Base-by-base conservation (phyloP, 2,888 invertebrate species). In the Acanthosepion lycidas region DNA sequence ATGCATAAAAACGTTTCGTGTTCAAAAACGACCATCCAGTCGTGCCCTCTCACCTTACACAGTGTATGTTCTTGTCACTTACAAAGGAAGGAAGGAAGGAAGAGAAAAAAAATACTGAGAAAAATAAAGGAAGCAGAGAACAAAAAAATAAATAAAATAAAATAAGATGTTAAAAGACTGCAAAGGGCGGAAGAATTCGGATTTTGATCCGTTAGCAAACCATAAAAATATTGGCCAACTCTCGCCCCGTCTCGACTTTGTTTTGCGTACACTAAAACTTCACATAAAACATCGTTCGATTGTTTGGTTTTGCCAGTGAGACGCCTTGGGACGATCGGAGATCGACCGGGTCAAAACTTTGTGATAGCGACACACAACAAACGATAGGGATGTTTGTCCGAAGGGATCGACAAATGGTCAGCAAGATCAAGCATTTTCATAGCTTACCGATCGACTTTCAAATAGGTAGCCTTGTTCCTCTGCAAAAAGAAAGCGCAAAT, bases 1-100 rank as follows among this genome's bases (percentile, higher is more conserved):
- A 78, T 78, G 78, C 78, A 78, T 78, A n/a, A 78, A 78, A 78
- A 78, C n/a, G 78, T 78, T 78, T 78, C 18, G n/a, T 78, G 78
- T 78, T 78, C 28, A 26, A 64, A n/a, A 28, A 28, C 78, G 15
- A 28, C n/a, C 28, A 20, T 15, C 18, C n/a, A 78, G 9, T n/a
- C 78, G 23, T n/a, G 23, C n/a, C n/a, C 9, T n/a, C 9, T 9
- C n/a, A 78, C 78, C 78, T 55, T 55, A 18, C 55, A 15, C 55
- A 78, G n/a, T 78, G 78, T 15, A n/a, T 15, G 18, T 2, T 18
- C n/a, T 9, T n/a, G 12, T 15, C 78, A 78, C n/a, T 78, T 33
- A n/a, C 78, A 33, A 15, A 78, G 3, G 33, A 78, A 78, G n/a
- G 78, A 78, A 33, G 78, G 33, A 78, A 78, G n/a, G n/a, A n/a